These are phyloP conservation scores for Myotis lucifugus DNA, from an alignment of 2,113 vertebrate genomes.

Conservation along the genomic window DNA sequence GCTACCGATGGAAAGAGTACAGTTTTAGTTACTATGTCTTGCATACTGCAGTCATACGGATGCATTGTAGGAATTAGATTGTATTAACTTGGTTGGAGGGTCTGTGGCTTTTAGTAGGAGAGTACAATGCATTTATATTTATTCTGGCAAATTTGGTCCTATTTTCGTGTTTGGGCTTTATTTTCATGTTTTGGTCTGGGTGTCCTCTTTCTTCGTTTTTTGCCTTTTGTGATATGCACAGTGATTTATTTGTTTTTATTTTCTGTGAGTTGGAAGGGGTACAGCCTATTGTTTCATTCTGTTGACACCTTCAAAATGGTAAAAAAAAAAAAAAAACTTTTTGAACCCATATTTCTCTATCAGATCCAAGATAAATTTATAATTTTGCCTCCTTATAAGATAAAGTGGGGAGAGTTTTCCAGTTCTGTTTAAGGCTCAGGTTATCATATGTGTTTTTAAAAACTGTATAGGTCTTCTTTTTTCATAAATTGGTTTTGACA, in stretches of 20 bases:
- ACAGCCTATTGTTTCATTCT: slow-evolving; percentile 13
- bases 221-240: neutral
- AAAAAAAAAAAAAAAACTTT: neutral
- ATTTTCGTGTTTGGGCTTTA: neutral
- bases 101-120: neutral
- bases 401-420: neutral
- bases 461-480: neutral
- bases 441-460: neutral
- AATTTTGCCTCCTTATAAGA: neutral
- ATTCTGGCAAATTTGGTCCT: neutral
- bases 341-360: neutral
- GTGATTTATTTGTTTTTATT: neutral
- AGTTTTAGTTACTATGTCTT: neutral
- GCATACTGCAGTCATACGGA: neutral
- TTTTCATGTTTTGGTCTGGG: neutral
- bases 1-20: neutral
- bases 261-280: neutral
- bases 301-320: neutral
- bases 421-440: neutral
- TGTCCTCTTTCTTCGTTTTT: neutral
- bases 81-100: neutral
- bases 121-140: neutral
- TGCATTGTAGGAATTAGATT: neutral
- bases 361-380: neutral
- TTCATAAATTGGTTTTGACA: neutral